Evolutionary conservation across 35 echinoderm and acorn worm genomes (phyloP), one percentile per base, ranked within the genome.

Genomic region (Apostichopus japonicus): DNA sequence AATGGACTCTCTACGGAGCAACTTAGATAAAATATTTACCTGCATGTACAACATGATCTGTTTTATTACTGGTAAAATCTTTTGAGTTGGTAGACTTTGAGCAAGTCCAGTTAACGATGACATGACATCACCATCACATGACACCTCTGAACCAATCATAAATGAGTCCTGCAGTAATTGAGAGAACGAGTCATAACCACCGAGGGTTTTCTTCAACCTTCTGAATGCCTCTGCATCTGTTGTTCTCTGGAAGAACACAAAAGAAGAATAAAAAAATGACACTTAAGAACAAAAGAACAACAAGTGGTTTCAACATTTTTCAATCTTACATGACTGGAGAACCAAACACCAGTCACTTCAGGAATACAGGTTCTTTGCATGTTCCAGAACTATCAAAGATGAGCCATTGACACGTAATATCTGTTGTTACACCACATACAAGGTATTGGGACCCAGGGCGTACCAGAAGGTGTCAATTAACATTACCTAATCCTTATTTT

Each of bases 21-120:
- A 44, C 33, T 44, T 4, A 44, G 33, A 44, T 0, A 67, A 67
- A 9, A 19, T 11, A 67, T 19, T 83, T 83, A 83, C 79, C 79
- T 83, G 24, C 79, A 83, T 83, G 24, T 83, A 83, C 24, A 83
- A 54, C 79, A 83, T 83, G 19, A 83, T 54, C 79, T 83, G 79
- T 55, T 54, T 33, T 19, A 44, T 54, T 6, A 8, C 54, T 83
- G 79, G 33, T 54, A 54, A 55, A 83, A 83, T 83, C 79, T 83
- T 83, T 10, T 83, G 2, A 54, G 79, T 13, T 33, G 51, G 79
- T 54, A 83, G 79, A n/a, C 44, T 55, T 54, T 83, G 79, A 83
- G 79, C 79, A 55, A 83, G 79, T 83, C 79, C 79, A 54, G 33
- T 83, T 8, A 83, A 52, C 0, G 79, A 13, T 4, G 79, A 17